Percentiles rank a stretch among this genome's conserved stretches.
Conservation (phyloP, 2,888 invertebrate species). For the Ferrisia virgata region DNA sequence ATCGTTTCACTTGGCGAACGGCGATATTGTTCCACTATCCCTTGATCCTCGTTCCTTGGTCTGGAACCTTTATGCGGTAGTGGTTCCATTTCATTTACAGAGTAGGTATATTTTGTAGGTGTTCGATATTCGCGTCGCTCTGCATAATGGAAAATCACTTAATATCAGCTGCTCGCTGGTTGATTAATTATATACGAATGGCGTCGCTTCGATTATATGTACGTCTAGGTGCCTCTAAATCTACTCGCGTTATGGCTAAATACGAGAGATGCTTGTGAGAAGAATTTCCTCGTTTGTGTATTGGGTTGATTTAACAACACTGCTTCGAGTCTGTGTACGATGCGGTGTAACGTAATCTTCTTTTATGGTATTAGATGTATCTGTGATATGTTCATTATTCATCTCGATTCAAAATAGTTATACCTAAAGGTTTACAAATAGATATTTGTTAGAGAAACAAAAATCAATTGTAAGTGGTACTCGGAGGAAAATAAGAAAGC, state of each 20-base stretch:
- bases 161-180: neutral
- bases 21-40: neutral
- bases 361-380: no score
- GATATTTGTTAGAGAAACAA: no score
- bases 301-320: neutral
- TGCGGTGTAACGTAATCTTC: no score
- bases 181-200: neutral
- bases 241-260: no score
- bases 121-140: neutral
- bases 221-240: neutral
- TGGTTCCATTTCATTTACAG: neutral
- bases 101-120: neutral
- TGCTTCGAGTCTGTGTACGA: no score
- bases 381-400: no score
- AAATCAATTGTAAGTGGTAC: no score
- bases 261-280: neutral
- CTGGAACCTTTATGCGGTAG: neutral
- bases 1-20: no score
- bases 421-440: no score
- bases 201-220: neutral
- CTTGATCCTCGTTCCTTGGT: neutral
- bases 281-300: neutral
- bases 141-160: constrained; percentile 1
- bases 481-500: no score
- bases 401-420: no score